Conservation (phyloP, 2,113 vertebrate species). For the Apeltes quadracus region DNA sequence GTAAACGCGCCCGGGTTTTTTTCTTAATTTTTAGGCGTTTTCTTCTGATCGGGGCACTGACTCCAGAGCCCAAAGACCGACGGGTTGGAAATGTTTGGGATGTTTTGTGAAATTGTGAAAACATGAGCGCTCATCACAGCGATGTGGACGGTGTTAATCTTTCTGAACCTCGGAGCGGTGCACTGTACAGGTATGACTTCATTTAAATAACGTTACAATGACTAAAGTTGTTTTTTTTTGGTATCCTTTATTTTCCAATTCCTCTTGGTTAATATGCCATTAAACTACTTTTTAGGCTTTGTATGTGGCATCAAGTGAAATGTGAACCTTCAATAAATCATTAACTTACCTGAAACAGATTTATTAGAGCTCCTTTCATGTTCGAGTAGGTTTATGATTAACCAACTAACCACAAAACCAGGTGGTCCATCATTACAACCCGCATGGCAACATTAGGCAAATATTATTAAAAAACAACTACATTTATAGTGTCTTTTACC, state of each 20-base stretch:
- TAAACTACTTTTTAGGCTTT: neutral
- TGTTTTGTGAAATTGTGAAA: conserved; percentile 9
- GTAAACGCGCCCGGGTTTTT: neutral
- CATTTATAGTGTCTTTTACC: neutral
- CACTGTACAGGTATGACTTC: conserved; percentile 44
- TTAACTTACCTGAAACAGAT: neutral
- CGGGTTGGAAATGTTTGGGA: neutral
- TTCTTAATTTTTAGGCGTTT: neutral
- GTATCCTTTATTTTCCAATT: neutral
- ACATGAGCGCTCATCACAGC: conserved; percentile 21
- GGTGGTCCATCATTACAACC: neutral
- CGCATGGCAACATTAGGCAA: neutral
- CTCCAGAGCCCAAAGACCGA: neutral
- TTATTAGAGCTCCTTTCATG: neutral
- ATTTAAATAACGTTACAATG: neutral
- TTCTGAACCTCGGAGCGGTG: conserved; percentile 23
- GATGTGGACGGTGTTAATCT: conserved; percentile 40
- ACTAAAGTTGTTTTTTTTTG: neutral
- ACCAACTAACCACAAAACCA: neutral
- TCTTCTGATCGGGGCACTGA: neutral
- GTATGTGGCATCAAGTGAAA: neutral
- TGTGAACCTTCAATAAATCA: neutral
- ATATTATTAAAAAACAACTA: neutral
- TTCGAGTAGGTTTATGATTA: neutral
- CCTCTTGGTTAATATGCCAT: neutral